A percentile compares a stretch with the other conserved stretches of the same genome.
Evolutionary conservation across 2,797 vertebrate species (phyloP).

Genomic region (Sebastes kiyomatsui): DNA sequence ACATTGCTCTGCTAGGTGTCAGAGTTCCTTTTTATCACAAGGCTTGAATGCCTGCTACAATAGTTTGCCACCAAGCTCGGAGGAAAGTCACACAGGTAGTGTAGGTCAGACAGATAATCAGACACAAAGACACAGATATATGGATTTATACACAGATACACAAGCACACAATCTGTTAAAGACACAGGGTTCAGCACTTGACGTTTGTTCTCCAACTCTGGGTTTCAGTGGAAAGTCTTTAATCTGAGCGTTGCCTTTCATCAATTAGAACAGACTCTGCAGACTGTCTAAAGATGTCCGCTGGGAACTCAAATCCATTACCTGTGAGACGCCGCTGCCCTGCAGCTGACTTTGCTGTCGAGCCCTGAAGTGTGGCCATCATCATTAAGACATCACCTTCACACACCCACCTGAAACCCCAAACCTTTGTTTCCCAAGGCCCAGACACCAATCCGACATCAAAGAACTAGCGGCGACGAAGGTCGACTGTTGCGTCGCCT

Average conservation of each 20-base stretch:
- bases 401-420: constrained; percentile 23
- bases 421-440: background rate
- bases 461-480: too few relatives aligned
- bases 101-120: constrained; percentile 2
- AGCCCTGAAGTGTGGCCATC: constrained; percentile 33
- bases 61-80: background rate
- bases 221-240: constrained; percentile 30
- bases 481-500: too few relatives aligned
- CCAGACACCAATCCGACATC: too few relatives aligned
- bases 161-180: background rate
- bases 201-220: constrained; percentile 19
- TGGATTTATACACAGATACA: background rate
- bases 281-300: constrained; percentile 23
- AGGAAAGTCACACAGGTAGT: constrained; percentile 1
- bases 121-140: background rate
- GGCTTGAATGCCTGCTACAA: background rate
- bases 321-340: constrained; percentile 32
- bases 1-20: constrained; percentile 31
- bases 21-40: constrained; percentile 27
- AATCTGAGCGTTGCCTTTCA: constrained; percentile 38
- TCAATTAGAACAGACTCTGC: constrained; percentile 41
- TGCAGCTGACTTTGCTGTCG: constrained; percentile 31
- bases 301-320: constrained; percentile 44
- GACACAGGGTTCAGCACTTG: background rate
- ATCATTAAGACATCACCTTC: constrained; percentile 42